Conservation (phyloP, 1,140 invertebrate species). For the Phocides pigmalion region DNA sequence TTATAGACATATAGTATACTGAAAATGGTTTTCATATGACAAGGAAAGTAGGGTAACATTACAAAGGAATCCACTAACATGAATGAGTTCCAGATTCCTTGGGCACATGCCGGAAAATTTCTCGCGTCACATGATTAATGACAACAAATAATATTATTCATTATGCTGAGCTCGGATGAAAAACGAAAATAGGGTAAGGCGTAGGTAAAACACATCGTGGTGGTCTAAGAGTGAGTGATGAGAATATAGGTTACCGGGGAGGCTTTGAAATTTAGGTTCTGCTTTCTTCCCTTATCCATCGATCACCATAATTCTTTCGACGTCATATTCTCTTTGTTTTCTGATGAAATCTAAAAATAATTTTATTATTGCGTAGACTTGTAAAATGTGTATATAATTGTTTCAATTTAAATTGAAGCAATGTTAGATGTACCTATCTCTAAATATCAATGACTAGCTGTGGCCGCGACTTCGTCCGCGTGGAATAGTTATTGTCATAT, state of each 20-base stretch:
- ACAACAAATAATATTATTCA: conserved; percentile 1
- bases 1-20: background rate
- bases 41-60: background rate
- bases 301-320: too few relatives aligned
- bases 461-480: too few relatives aligned
- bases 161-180: background rate
- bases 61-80: conserved; percentile 11
- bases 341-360: too few relatives aligned
- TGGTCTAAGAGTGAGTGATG: background rate
- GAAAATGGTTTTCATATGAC: background rate
- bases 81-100: conserved; percentile 6
- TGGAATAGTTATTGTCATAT: too few relatives aligned
- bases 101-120: background rate
- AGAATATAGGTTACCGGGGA: background rate
- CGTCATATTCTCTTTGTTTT: too few relatives aligned
- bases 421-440: too few relatives aligned
- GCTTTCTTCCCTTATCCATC: too few relatives aligned
- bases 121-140: conserved; percentile 20
- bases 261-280: too few relatives aligned
- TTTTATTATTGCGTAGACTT: too few relatives aligned
- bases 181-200: background rate
- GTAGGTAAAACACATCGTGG: background rate
- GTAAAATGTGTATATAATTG: too few relatives aligned
- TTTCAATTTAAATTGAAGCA: too few relatives aligned
- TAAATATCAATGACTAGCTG: too few relatives aligned